Evolutionary conservation across 2,113 vertebrate genomes (phyloP).

Genomic region (Sturnus vulgaris): DNA sequence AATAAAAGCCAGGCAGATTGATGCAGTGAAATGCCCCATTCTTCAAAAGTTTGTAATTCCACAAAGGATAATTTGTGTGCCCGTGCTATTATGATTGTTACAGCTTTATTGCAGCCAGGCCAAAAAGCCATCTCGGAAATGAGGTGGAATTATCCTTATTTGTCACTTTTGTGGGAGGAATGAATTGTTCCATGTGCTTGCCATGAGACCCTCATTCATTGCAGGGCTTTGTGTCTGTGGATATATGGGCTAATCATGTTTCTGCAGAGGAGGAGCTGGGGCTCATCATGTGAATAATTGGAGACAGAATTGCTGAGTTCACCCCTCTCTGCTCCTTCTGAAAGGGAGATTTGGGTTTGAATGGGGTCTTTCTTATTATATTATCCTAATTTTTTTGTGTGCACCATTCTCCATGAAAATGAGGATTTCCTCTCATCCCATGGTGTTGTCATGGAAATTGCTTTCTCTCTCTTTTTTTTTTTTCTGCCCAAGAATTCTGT

Average conservation of each 20-base stretch:
- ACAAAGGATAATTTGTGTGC: background rate
- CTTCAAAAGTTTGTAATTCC: background rate
- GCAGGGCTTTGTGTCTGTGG: background rate
- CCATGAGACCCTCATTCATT: background rate
- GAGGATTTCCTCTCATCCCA: background rate
- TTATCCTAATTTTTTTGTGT: background rate
- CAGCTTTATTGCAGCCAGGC: slow-evolving; percentile 12
- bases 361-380: background rate
- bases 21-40: background rate
- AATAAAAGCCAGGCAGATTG: background rate
- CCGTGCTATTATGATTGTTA: background rate
- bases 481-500: background rate
- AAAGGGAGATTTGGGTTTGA: background rate
- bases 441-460: background rate
- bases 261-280: background rate
- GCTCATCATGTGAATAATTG: background rate
- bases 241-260: background rate
- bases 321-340: background rate
- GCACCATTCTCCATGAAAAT: background rate
- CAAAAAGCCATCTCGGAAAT: background rate
- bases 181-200: background rate
- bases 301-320: background rate
- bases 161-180: slow-evolving; percentile 26
- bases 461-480: background rate
- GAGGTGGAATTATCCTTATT: slow-evolving; percentile 24